Base-by-base conservation (phyloP, 2,888 invertebrate genomes). In the Heliconius ismenius region DNA sequence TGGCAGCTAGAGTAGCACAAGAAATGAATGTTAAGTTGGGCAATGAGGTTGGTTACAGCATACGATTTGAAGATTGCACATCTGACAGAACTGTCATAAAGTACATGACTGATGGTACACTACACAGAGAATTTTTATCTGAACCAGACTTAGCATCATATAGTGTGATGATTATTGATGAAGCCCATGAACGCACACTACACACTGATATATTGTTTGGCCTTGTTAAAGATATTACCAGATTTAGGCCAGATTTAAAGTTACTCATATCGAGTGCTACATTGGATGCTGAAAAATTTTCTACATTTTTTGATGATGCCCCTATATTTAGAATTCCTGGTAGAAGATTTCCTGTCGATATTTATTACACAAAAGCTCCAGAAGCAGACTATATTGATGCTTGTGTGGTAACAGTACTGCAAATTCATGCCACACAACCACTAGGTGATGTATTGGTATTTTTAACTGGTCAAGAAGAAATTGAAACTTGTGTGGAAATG, bases 371-470 rank as follows among this genome's bases (percentile, higher is more conserved):
- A 0, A 98, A 99, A 95, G 99, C 99, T 0, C 99, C 99, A 0
- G 99, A 99, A 93, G 99, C 99, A 2, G 99, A 99, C 94, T 99
- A 99, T 89, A 97, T 99, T 70, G 99, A 99, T 90, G 99, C 99
- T 0, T 97, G 98, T 88, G 98, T 99, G n/a, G 98, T 99, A 1
- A 98, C 99, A 0, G 96, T 99, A 49, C 94, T 99, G 81, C 99
- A 99, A 93, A 99, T 99, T 83, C 99, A 99, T 91, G 97, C 98
- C 10, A 99, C 99, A 0, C 99, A 99, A 90, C 98, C 99, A 0
- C 91, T 97, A 28, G 99, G 99, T 2, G 99, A 99, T 90, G 96
- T 99, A 85, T 94, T 99, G 32, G 99, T 99, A 0, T 99, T 99
- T 91, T 95, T 99, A 64, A 99, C 99, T 3, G 99, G 97, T 62